Evolutionary conservation across 2,797 vertebrate species (phyloP).

Genomic region (Oryzias dopingdopingensis): DNA sequence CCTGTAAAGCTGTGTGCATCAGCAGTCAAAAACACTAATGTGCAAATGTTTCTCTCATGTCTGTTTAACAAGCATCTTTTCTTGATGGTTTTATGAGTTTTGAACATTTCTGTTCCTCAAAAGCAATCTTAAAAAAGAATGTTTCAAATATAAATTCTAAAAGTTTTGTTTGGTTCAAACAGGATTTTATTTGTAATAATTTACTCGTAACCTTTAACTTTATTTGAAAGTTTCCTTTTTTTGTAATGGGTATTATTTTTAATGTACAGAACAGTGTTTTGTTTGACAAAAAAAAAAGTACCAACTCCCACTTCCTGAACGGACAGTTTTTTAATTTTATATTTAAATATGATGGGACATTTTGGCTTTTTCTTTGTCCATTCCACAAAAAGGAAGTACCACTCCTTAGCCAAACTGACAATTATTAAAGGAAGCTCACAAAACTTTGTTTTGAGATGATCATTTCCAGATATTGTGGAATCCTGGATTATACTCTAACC

Average conservation of each 20-base stretch:
- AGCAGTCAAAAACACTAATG: background rate
- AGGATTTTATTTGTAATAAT: conserved; percentile 22
- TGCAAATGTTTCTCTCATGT: background rate
- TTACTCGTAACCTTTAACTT: too few relatives aligned
- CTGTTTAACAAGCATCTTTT: conserved; percentile 13
- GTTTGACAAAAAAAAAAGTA: too few relatives aligned
- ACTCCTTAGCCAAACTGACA: too few relatives aligned
- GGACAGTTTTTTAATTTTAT: too few relatives aligned
- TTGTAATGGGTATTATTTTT: background rate
- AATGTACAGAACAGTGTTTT: too few relatives aligned
- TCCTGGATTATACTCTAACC: background rate
- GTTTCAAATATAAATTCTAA: too few relatives aligned
- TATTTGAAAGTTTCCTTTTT: background rate
- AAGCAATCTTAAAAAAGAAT: conserved; percentile 7
- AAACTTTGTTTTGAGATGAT: conserved; percentile 15
- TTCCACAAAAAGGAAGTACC: too few relatives aligned
- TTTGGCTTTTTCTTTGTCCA: too few relatives aligned
- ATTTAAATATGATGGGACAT: too few relatives aligned
- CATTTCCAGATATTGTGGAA: conserved; percentile 12
- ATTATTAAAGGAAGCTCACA: too few relatives aligned
- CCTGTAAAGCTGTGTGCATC: background rate
- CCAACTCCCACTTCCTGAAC: too few relatives aligned
- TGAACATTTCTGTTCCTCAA: conserved; percentile 45
- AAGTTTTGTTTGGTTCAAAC: too few relatives aligned
- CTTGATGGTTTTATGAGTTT: conserved; percentile 50